Evolutionary conservation across 2,888 invertebrate genomes (phyloP).

Genomic region (Carterocephalus palaemon): DNA sequence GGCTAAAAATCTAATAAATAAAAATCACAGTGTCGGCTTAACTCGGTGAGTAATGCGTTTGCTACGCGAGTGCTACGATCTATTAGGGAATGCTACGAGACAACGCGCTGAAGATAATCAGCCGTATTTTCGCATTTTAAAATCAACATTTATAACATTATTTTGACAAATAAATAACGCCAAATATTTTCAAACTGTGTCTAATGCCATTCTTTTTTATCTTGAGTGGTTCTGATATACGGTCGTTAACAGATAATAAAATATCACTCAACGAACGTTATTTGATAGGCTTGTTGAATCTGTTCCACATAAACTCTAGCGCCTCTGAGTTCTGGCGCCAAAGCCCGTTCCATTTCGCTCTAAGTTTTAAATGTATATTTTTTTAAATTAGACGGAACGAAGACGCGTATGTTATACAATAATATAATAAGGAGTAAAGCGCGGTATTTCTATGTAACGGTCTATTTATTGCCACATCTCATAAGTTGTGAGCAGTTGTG

Average conservation of each 20-base stretch:
- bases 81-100: slow-evolving; percentile 28
- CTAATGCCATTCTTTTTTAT: no score
- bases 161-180: no score
- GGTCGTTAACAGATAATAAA: slow-evolving; percentile 16
- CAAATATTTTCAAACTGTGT: no score
- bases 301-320: slow-evolving; percentile 6
- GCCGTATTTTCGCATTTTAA: slow-evolving; percentile 2
- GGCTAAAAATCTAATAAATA: background rate
- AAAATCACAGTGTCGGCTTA: slow-evolving; percentile 34
- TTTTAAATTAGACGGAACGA: slow-evolving; percentile 13
- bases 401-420: slow-evolving; percentile 10
- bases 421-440: slow-evolving; percentile 16
- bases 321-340: no score
- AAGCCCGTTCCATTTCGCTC: slow-evolving; percentile 8
- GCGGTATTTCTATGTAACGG: slow-evolving; percentile 19
- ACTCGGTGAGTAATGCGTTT: slow-evolving; percentile 35
- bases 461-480: slow-evolving; percentile 34
- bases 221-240: no score
- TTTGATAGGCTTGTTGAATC: slow-evolving; percentile 22
- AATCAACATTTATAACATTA: no score
- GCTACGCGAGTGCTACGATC: slow-evolving; percentile 54
- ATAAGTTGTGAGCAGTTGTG: slow-evolving; percentile 42
- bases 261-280: slow-evolving; percentile 15
- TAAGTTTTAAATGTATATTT: slow-evolving; percentile 10
- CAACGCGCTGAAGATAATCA: slow-evolving; percentile 9